A percentile compares a stretch with the other conserved stretches of the same genome.
phyloP scores from a whole-genome alignment of 2,113 vertebrate species.

The Campylomormyrus numenius region DNA sequence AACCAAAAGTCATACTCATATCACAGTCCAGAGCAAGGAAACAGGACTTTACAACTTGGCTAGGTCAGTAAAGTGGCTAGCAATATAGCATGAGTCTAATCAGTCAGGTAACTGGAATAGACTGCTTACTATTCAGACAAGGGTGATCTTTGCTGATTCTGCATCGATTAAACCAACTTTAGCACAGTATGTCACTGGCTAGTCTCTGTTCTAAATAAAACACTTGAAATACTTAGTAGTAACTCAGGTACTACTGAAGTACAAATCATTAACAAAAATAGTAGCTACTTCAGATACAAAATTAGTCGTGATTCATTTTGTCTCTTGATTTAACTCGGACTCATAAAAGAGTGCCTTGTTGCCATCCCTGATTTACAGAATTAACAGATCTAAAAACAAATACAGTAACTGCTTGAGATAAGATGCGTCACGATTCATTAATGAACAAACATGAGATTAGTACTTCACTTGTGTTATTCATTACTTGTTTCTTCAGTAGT shows the following conservation, averaged over 20 bases:
- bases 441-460: too few relatives aligned
- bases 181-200: background rate
- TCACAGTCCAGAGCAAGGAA: background rate
- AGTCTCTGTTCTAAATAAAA: background rate
- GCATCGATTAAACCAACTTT: background rate
- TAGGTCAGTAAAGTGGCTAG: background rate
- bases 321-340: background rate
- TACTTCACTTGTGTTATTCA: too few relatives aligned
- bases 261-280: too few relatives aligned
- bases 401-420: too few relatives aligned
- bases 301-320: background rate
- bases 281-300: too few relatives aligned
- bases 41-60: background rate
- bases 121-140: background rate
- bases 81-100: background rate
- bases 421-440: too few relatives aligned
- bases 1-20: background rate
- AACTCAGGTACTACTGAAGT: too few relatives aligned
- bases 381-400: too few relatives aligned
- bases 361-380: background rate
- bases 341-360: background rate
- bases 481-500: too few relatives aligned
- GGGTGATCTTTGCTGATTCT: background rate
- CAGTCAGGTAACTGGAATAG: background rate
- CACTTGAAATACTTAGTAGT: background rate